phyloP scores from a whole-genome alignment of 2,797 vertebrate genomes.

The Balearica regulorum region DNA sequence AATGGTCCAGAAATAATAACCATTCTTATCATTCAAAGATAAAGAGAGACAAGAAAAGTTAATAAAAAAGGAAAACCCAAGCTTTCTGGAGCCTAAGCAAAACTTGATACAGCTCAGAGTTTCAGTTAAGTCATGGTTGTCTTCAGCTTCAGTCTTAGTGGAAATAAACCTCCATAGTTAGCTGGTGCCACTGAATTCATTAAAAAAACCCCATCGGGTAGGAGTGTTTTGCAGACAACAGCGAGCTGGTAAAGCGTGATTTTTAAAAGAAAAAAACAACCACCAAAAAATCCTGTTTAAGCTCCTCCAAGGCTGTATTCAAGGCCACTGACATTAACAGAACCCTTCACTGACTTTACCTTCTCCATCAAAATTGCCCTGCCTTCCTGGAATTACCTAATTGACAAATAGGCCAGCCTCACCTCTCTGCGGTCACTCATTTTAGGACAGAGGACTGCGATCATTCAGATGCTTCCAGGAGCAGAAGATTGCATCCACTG shows the following conservation, averaged over 20 bases:
- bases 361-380: neutral
- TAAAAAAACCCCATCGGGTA: fast-evolving
- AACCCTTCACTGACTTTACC: neutral
- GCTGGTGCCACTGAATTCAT: neutral
- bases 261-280: neutral
- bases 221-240: neutral
- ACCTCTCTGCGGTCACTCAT: neutral
- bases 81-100: neutral
- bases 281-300: neutral
- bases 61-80: slow-evolving; percentile 15
- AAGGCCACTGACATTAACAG: neutral
- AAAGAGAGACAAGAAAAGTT: slow-evolving; percentile 17
- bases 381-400: neutral
- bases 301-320: neutral
- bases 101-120: neutral
- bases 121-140: neutral
- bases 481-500: neutral
- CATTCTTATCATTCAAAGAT: slow-evolving; percentile 4
- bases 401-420: neutral
- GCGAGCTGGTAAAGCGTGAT: neutral
- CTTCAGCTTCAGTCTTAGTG: neutral
- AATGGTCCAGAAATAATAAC: slow-evolving; percentile 30
- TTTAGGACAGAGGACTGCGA: neutral
- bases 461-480: neutral
- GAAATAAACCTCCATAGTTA: neutral